These are phyloP conservation scores for Latrodectus hesperus DNA, from an alignment of 2,888 invertebrate genomes.

Conservation along the genomic window DNA sequence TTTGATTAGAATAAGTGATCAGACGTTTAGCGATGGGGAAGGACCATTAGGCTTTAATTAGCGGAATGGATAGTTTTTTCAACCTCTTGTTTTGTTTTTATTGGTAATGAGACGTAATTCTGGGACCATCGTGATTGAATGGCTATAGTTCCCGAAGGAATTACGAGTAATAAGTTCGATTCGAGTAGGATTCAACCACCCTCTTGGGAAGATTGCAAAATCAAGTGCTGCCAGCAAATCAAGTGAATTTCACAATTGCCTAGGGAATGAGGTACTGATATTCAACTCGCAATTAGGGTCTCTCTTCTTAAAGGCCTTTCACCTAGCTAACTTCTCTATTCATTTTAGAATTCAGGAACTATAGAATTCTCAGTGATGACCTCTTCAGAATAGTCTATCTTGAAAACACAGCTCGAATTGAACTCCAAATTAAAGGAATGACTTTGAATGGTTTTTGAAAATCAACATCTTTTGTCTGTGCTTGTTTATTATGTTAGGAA, in stretches of 20 bases:
- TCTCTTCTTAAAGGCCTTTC: background rate
- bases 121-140: slow-evolving; percentile 54
- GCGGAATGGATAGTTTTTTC: slow-evolving; percentile 44
- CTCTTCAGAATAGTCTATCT: too few relatives aligned
- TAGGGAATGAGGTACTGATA: slow-evolving; percentile 19
- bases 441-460: too few relatives aligned
- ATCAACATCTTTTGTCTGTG: too few relatives aligned
- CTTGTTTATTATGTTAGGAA: too few relatives aligned
- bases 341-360: too few relatives aligned
- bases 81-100: slow-evolving; percentile 27
- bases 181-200: slow-evolving; percentile 22
- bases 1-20: slow-evolving; percentile 39
- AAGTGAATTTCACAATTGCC: slow-evolving; percentile 57
- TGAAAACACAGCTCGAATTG: too few relatives aligned
- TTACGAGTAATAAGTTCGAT: slow-evolving; percentile 44
- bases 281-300: slow-evolving; percentile 51
- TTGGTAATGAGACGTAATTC: slow-evolving; percentile 54
- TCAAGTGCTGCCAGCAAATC: slow-evolving; percentile 42
- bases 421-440: too few relatives aligned
- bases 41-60: slow-evolving; percentile 60
- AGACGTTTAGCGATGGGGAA: slow-evolving; percentile 52
- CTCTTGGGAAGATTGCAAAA: slow-evolving; percentile 30
- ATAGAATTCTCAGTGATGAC: too few relatives aligned
- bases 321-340: too few relatives aligned
- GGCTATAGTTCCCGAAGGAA: slow-evolving; percentile 42